These are phyloP conservation scores for Rhadinocentrus ornatus DNA, from an alignment of 2,797 vertebrate species.

Conservation along the genomic window DNA sequence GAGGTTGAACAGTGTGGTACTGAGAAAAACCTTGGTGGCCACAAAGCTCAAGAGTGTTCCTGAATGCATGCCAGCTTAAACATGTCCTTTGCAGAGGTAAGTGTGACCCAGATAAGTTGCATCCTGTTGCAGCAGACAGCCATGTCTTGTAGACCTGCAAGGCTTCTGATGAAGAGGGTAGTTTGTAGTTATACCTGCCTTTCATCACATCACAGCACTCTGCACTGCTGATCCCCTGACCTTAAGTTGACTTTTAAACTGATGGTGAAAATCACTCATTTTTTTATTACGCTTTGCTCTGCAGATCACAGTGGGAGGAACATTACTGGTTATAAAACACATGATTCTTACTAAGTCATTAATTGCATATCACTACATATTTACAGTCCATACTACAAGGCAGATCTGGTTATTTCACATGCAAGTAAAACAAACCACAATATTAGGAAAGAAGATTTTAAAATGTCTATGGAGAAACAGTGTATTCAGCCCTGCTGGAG, in stretches of 20 bases:
- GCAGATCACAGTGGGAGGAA: slow-evolving; percentile 6
- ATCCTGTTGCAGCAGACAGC: slow-evolving; percentile 36
- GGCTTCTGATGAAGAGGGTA: slow-evolving; percentile 19
- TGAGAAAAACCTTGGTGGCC: slow-evolving; percentile 28
- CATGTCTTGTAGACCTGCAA: no score
- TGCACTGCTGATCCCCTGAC: slow-evolving; percentile 18
- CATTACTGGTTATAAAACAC: slow-evolving; percentile 13
- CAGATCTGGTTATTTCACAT: slow-evolving; percentile 7
- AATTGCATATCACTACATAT: background rate
- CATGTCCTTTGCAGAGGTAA: slow-evolving; percentile 27
- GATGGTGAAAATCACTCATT: slow-evolving; percentile 6
- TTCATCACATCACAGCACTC: slow-evolving; percentile 7
- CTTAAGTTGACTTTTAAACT: slow-evolving; percentile 8
- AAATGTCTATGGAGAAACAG: background rate
- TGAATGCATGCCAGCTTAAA: slow-evolving; percentile 23
- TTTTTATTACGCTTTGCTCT: slow-evolving; percentile 16
- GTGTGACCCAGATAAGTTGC: slow-evolving; percentile 44
- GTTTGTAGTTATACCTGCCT: slow-evolving; percentile 34
- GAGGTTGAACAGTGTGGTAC: slow-evolving; percentile 44
- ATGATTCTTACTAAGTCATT: slow-evolving; percentile 22
- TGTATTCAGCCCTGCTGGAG: background rate
- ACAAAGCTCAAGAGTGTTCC: background rate
- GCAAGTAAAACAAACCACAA: background rate
- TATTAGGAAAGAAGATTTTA: background rate
- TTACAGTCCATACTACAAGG: background rate